Base-by-base conservation (phyloP, 2,797 vertebrate genomes). In the Spinus pinus region DNA sequence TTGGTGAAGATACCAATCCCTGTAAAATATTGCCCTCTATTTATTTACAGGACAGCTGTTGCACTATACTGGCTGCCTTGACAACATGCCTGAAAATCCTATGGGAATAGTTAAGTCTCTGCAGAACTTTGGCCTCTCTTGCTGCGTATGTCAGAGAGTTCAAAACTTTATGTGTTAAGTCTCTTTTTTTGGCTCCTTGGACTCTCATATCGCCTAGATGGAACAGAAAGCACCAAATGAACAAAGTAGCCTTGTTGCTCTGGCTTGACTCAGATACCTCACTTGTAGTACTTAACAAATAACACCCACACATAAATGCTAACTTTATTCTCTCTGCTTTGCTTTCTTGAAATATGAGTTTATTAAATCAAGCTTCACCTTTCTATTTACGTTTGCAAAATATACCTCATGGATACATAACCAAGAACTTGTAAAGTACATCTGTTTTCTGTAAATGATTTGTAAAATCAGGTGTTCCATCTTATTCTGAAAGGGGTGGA, bases 141-240 rank as follows among this genome's bases (percentile, higher is more conserved):
- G 57, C 61, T 88, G 57, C 17, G 2, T 58, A 46, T 75, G 60
- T 81, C 62, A 85, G 44, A 53, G 44, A 64, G 70, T 72, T 88
- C 77, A 86, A 75, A 94, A 72, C 42, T 86, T 86, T 6, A 31
- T 80, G 33, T 58, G 49, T 88, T 67, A 86, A 72, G 33, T 86
- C 49, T 85, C 57, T 41, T 37, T 58, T 95, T 92, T 90, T 92
- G 86, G 50, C 66, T 90, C 72, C 57, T 92, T 19, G 4, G 2
- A 31, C 73, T 74, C 28, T 88, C 47, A 3, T 71, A 72, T 93
- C 73, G 60, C 44, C 39, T 58, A 30, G 39, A 79, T 44, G 39
- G 86, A 96, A 75, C 57, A 90, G 64, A 74, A 90, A 86, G 42
- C 50, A 79, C 62, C 57, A 88, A 74, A 75, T 47, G 27, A 95